A percentile compares a stretch with the other conserved stretches of the same genome.
These are phyloP conservation scores for Drosophila chauvacae DNA, from an alignment of 1,140 invertebrate genomes.

Conservation along the genomic window DNA sequence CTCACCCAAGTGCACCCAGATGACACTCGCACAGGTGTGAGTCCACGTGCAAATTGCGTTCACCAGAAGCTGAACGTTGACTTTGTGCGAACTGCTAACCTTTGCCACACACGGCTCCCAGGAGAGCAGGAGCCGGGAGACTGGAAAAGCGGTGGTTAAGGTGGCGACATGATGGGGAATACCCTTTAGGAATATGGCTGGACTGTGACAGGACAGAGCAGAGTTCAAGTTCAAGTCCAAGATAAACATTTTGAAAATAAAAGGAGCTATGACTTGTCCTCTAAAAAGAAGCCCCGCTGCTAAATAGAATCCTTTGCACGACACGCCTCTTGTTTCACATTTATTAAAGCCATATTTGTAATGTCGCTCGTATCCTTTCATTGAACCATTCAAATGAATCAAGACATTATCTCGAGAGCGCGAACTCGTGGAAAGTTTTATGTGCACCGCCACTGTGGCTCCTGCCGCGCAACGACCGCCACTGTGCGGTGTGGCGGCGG, in stretches of 20 bases:
- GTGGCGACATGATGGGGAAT: background rate
- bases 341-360: background rate
- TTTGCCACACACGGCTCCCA: conserved; percentile 14
- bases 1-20: background rate
- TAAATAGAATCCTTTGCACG: background rate
- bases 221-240: background rate
- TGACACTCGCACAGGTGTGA: conserved; percentile 4
- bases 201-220: background rate
- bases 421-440: conserved; percentile 2
- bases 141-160: background rate
- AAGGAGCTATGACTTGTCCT: too few relatives aligned
- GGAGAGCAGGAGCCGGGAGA: background rate
- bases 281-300: too few relatives aligned
- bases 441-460: conserved; percentile 19
- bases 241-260: background rate
- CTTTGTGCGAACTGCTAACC: conserved; percentile 41
- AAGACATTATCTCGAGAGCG: conserved; percentile 3
- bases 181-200: background rate
- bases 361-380: background rate
- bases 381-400: background rate
- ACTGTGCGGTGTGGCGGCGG: conserved; percentile 1
- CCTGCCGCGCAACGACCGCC: conserved; percentile 5
- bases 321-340: background rate
- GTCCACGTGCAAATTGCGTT: conserved; percentile 46
- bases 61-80: conserved; percentile 25